Evolutionary conservation across 2,113 vertebrate species (phyloP).

Genomic region (Embiotoca jacksoni): DNA sequence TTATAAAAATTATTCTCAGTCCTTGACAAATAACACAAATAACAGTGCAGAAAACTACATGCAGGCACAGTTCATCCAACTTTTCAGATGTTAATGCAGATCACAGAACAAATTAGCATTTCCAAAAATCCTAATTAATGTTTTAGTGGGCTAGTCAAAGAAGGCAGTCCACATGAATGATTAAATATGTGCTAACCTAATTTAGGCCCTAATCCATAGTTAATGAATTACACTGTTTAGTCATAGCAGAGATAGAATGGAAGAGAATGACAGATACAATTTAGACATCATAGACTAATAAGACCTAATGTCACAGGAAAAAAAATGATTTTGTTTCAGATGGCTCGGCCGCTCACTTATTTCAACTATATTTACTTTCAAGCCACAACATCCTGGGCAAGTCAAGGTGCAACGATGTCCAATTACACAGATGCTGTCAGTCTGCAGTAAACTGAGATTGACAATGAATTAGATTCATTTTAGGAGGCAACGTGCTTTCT

Average conservation of each 20-base stretch:
- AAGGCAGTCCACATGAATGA: conserved; percentile 75
- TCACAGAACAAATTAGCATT: conserved; percentile 68
- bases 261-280: conserved; percentile 9
- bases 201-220: conserved; percentile 72
- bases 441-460: neutral
- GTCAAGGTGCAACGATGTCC: conserved; percentile 5
- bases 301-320: conserved; percentile 36
- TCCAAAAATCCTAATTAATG: conserved; percentile 69
- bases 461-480: conserved; percentile 26
- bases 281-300: conserved; percentile 34
- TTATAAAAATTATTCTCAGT: neutral
- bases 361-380: conserved; percentile 24
- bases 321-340: conserved; percentile 44
- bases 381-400: conserved; percentile 1
- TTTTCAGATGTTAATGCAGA: conserved; percentile 48
- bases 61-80: conserved; percentile 34
- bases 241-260: conserved; percentile 35
- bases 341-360: conserved; percentile 1
- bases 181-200: conserved; percentile 77
- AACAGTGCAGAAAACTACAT: conserved; percentile 3
- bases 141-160: conserved; percentile 71
- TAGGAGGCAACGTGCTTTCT: conserved; percentile 1
- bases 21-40: conserved; percentile 13
- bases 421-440: conserved; percentile 41
- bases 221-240: conserved; percentile 71